A percentile compares a stretch with the other conserved stretches of the same genome.
Conservation (phyloP, 2,797 vertebrate genomes). For the Siniperca undulata region DNA sequence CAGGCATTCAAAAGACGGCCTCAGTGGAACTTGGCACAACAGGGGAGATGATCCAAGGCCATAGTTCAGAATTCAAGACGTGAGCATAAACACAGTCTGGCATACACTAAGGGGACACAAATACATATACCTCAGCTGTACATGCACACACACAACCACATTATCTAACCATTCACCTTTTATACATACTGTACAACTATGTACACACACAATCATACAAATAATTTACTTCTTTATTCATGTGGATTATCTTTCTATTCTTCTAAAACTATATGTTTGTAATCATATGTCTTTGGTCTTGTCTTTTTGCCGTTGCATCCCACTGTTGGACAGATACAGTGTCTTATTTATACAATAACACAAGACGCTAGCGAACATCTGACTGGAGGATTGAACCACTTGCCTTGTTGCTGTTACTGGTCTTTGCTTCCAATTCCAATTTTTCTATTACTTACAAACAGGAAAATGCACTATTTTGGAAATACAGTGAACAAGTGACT, state of each 20-base stretch:
- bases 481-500: neutral
- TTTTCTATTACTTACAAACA: neutral
- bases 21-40: slow-evolving; percentile 7
- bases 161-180: neutral
- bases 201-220: neutral
- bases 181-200: neutral
- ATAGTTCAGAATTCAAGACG: slow-evolving; percentile 18
- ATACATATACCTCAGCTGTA: neutral
- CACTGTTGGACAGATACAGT: neutral
- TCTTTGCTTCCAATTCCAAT: neutral
- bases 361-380: neutral
- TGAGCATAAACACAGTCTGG: slow-evolving; percentile 12
- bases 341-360: neutral
- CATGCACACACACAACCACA: slow-evolving; percentile 8
- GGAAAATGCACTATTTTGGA: neutral
- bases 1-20: slow-evolving; percentile 10
- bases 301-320: neutral
- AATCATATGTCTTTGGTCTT: neutral
- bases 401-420: too few species aligned
- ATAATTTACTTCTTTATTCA: neutral
- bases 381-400: neutral
- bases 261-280: neutral
- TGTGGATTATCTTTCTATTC: neutral
- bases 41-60: slow-evolving; percentile 4
- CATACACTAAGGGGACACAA: neutral